These are phyloP conservation scores for Burhinus oedicnemus DNA, from an alignment of 2,113 vertebrate species.

Conservation along the genomic window DNA sequence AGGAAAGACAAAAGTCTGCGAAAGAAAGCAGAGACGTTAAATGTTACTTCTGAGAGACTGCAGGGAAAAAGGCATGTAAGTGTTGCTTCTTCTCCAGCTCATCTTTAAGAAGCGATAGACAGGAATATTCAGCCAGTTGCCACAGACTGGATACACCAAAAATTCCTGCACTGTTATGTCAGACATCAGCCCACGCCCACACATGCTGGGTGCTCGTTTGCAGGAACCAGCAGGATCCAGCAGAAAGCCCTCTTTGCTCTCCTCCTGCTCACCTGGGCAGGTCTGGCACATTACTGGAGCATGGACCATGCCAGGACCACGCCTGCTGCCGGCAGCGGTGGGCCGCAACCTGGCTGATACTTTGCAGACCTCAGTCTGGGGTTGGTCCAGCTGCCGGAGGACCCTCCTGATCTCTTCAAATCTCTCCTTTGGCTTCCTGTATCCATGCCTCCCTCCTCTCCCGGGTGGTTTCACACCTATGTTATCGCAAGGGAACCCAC, in stretches of 20 bases:
- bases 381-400: neutral
- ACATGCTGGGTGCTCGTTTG: rapidly evolving
- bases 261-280: neutral
- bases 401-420: rapidly evolving
- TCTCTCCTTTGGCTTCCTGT: neutral
- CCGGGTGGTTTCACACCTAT: neutral
- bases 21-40: neutral
- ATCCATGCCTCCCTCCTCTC: rapidly evolving
- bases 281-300: rapidly evolving
- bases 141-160: neutral
- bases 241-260: neutral
- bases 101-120: neutral
- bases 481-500: neutral
- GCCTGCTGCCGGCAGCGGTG: neutral
- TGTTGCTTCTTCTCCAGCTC: neutral
- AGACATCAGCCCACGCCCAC: rapidly evolving
- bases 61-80: neutral
- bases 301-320: neutral
- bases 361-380: neutral
- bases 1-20: neutral
- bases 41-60: neutral
- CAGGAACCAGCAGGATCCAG: neutral
- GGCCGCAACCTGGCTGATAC: neutral
- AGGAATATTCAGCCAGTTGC: neutral
- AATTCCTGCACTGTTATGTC: neutral